Base-by-base conservation (phyloP, 2,113 vertebrate genomes). In the Muntiacus muntjak region DNA sequence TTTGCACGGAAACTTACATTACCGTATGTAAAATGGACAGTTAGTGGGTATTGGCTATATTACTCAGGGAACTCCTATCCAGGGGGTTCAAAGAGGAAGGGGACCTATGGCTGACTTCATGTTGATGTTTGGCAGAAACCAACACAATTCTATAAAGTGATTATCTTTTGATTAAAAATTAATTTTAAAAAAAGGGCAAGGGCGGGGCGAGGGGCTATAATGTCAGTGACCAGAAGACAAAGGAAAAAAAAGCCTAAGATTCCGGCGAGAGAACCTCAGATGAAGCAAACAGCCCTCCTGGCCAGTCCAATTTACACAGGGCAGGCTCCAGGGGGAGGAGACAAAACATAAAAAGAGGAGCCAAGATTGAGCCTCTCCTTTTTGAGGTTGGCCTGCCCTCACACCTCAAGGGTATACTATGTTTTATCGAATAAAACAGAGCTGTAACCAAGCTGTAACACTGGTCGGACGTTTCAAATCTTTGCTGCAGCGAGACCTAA, bases 191-290 rank as follows among this genome's bases (percentile, higher is more conserved):
- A 62, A 62, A 30, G 1, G 57, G 57, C 3, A 10, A 26, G 58
- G 58, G 43, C 43, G 58, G 58, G 58, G 43, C 43, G 43, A 7
- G 43, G 43, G 43, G 43, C 43, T n/a, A 67, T n/a, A n/a, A 67
- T 67, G 33, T 16, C 62, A 19, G 62, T 67, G 62, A 16, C 16
- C 33, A 36, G n/a, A 5, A n/a, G 62, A 67, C 62, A 67, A 10
- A 64, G 43, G 62, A 15, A 64, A 67, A 67, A 19, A 67, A n/a
- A n/a, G 62, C 16, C 33, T 67, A 17, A 67, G 33, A n/a, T 19
- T 19, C 1, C 0, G 7, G 3, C 0, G 7, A 33, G 62, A n/a
- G 33, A 67, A n/a, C 16, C 62, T 67, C 33, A n/a, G 33, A 33
- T 10, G 62, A 67, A 19, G 19, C 62, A 9, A 67, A 67, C 33